A percentile compares a stretch with the other conserved stretches of the same genome.
These are phyloP conservation scores for Tamandua tetradactyla DNA, from an alignment of 2,797 vertebrate species.

Conservation along the genomic window DNA sequence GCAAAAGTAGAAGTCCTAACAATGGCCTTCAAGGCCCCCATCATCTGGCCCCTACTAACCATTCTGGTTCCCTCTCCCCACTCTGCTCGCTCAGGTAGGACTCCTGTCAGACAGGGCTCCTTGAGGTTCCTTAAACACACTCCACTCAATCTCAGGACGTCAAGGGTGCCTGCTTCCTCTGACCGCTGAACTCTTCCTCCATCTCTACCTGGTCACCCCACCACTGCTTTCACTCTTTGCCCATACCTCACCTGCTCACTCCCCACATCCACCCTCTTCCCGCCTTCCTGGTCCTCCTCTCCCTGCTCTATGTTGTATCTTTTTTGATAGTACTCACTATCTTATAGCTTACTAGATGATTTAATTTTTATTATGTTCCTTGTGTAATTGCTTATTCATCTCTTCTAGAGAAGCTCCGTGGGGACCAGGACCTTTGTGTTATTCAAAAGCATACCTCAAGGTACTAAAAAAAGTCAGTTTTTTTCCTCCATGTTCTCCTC, in stretches of 20 bases:
- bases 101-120: neutral
- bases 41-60: neutral
- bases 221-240: neutral
- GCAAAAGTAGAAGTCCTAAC: neutral
- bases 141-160: neutral
- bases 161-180: neutral
- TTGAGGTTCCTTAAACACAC: neutral
- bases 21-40: neutral
- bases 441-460: neutral
- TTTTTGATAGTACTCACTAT: neutral
- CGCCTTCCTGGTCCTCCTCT: neutral
- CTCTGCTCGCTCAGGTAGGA: neutral
- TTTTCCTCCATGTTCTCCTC: neutral
- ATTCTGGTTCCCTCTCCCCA: neutral
- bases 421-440: neutral
- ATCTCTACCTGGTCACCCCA: neutral
- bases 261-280: neutral
- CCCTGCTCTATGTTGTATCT: neutral
- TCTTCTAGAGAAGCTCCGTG: neutral
- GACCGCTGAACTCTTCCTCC: no score
- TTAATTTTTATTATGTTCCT: neutral
- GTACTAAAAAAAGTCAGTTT: neutral
- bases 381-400: neutral
- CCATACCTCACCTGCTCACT: neutral
- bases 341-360: neutral